Base-by-base conservation (phyloP, 2,797 vertebrate genomes). In the Coregonus suidteri region DNA sequence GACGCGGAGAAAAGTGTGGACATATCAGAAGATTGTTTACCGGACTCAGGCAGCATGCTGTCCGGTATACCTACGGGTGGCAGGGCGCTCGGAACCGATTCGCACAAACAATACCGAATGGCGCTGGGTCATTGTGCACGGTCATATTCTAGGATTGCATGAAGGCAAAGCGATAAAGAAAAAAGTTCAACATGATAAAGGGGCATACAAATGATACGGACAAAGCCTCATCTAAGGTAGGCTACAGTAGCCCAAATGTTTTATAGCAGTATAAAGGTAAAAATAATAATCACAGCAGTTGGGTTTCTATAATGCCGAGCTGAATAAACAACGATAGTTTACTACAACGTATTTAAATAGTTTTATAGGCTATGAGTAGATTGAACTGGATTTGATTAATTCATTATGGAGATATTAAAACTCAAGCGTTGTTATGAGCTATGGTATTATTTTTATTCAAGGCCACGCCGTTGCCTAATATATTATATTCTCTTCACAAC, bases 141-240 rank as follows among this genome's bases (percentile, higher is more conserved):
- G 83, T 20, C 76, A 9, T 25, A 37, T 81, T 37, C 82, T 79
- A 4, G 83, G 88, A 87, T 82, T 82, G 90, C 84, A 75, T 87
- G 91, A 92, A 91, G 91, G 89, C 88, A 18, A 78, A 74, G 82
- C 80, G 75, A 5, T 20, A 1, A 73, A 76, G 80, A 85, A 82
- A 85, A 86, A 86, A 91, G 90, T 90, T 93, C 68, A 82, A 78
- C 77, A 85, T 83, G 68, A 79, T 53, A 51, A 82, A 78, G 76
- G 87, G 83, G 78, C 82, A 84, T 78, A 74, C 25, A 64, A 89
- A 81, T 92, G 85, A 81, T 62, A 76, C 67, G 83, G 74, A 91
- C 73, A 84, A 85, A 88, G 82, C 75, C 84, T 87, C 91, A 69
- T 41, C 79, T 83, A 88, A 94, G 91, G 93, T 91, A 90, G 83